A percentile compares a stretch with the other conserved stretches of the same genome.
phyloP scores from a whole-genome alignment of 2,888 invertebrate genomes.

The Agonopterix alstromeriana region DNA sequence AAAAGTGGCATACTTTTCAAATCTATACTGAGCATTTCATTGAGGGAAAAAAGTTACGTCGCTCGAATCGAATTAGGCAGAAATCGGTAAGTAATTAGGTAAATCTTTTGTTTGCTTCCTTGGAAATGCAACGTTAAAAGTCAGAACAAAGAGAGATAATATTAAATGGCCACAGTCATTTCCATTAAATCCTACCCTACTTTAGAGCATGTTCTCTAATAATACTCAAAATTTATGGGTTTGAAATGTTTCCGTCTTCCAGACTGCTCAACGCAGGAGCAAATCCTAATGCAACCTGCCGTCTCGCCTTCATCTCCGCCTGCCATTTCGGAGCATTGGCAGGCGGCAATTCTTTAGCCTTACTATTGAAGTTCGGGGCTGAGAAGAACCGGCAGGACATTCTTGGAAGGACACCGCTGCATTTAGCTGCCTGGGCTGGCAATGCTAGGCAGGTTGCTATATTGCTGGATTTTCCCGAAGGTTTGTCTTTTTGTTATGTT shows the following conservation, averaged over 20 bases:
- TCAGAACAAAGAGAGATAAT: background rate
- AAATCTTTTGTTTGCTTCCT: too few relatives aligned
- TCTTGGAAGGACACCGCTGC: slow-evolving; percentile 63
- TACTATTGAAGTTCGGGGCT: slow-evolving; percentile 61
- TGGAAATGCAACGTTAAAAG: too few relatives aligned
- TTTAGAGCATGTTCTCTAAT: background rate
- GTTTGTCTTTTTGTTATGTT: slow-evolving; percentile 18
- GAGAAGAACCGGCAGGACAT: slow-evolving; percentile 55
- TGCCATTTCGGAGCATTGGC: slow-evolving; percentile 62
- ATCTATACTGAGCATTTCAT: too few relatives aligned
- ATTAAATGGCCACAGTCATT: background rate
- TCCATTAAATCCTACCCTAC: background rate
- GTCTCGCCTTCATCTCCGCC: slow-evolving; percentile 54
- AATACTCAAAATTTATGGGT: background rate
- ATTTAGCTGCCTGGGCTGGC: slow-evolving; percentile 67
- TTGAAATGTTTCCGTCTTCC: slow-evolving; percentile 5
- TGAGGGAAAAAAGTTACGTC: too few relatives aligned
- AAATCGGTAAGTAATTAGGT: too few relatives aligned
- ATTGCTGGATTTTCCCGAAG: slow-evolving; percentile 59
- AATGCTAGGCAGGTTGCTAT: slow-evolving; percentile 59
- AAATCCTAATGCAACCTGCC: slow-evolving; percentile 68
- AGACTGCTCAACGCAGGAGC: slow-evolving; percentile 67
- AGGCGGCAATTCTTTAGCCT: slow-evolving; percentile 50
- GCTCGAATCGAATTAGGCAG: too few relatives aligned
- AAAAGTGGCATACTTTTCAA: too few relatives aligned